These are phyloP conservation scores for Burhinus oedicnemus DNA, from an alignment of 2,113 vertebrate genomes.

Conservation along the genomic window DNA sequence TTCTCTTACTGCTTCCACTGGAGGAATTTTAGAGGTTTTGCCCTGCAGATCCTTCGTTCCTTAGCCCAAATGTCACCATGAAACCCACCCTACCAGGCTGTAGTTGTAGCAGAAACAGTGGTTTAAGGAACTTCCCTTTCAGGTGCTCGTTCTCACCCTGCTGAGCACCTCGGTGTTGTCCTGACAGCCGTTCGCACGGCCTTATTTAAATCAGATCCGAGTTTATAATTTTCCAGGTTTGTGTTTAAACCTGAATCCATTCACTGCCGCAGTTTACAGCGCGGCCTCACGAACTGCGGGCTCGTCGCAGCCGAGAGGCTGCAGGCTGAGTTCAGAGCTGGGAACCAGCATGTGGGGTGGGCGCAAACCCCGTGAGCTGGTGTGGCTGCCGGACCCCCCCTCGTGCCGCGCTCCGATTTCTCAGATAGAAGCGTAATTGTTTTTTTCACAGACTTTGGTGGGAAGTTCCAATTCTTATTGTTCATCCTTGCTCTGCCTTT, in stretches of 20 bases:
- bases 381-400: not conserved
- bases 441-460: slow-evolving; percentile 42
- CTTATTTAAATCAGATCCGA: not conserved
- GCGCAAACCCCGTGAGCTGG: not conserved
- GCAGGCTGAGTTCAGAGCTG: not conserved
- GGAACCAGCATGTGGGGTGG: slow-evolving; percentile 7
- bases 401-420: not conserved
- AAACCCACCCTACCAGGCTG: not conserved
- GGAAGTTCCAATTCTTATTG: slow-evolving; percentile 50
- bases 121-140: not conserved
- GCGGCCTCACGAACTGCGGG: not conserved
- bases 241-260: not conserved
- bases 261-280: rapidly evolving
- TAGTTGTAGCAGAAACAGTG: rapidly evolving
- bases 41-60: not conserved
- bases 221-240: not conserved
- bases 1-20: not conserved
- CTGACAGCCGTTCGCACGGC: rapidly evolving
- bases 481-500: slow-evolving; percentile 58
- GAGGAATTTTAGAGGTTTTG: not conserved
- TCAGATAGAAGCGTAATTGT: not conserved
- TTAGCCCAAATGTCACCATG: not conserved
- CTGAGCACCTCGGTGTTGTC: not conserved
- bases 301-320: not conserved
- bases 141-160: not conserved